Evolutionary conservation across 2,888 invertebrate species (phyloP), one percentile per base, ranked within the genome.

Genomic region (Philaethria dido): DNA sequence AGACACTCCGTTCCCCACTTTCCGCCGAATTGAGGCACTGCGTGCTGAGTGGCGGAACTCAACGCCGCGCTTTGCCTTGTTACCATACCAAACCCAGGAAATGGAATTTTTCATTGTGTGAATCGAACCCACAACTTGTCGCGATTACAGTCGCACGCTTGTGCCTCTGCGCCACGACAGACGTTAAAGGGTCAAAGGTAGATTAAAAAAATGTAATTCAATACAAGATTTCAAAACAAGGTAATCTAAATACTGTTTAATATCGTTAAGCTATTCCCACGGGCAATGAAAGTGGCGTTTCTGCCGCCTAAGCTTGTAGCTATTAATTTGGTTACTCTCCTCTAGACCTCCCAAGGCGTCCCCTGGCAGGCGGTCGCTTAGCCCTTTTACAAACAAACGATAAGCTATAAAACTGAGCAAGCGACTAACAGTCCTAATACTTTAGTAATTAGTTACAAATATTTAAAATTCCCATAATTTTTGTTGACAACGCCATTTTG

Each of bases 321-420:
- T 85, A 87, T 89, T 89, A 87, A 87, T 87, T 86, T 79, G 76
- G 78, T 73, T 73, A 71, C 69, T 70, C 70, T 71, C 75, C 74
- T 71, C 60, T 60, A 78, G 91, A 90, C 91, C 91, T 84, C 91
- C 91, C 91, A 91, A 80, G 88, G 75, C 69, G 88, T 68, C 74
- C 73, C 69, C 48, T 59, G 48, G 76, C 80, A 80, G 79, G 80
- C 77, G 81, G 82, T 78, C 80, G 76, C 71, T 69, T 74, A 78
- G 72, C 79, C 77, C 69, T 82, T 79, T 78, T 82, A 81, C 84
- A 87, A 83, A 86, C 85, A 79, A 78, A 79, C 63, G 65, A 72
- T 69, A 67, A 67, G 44, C 65, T 69, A 14, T 62, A 59, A 62
- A 64, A 68, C 60, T 33, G 42, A 33, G 44, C 70, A 65, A 64